These are phyloP conservation scores for Potorous gilbertii DNA, from an alignment of 2,797 vertebrate species.

Conservation along the genomic window DNA sequence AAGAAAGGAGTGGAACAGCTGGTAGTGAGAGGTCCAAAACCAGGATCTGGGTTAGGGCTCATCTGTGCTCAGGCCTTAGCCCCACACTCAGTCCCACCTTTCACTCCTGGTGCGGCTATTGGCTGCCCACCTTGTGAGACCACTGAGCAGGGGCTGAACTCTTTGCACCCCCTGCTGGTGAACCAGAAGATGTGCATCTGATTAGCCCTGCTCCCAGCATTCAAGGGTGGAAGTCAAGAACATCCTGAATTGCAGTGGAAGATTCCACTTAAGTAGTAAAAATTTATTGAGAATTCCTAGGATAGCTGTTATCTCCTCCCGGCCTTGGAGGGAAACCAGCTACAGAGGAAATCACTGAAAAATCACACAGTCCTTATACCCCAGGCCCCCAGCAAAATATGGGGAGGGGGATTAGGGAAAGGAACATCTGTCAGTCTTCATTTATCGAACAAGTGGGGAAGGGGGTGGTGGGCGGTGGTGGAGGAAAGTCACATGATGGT, in stretches of 20 bases:
- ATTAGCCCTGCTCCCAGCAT: not conserved
- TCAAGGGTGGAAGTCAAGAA: not conserved
- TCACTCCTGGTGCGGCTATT: not conserved
- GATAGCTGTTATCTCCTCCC: slow-evolving; percentile 53
- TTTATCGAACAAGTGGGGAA: slow-evolving; percentile 29
- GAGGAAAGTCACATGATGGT: slow-evolving; percentile 36
- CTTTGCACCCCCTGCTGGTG: slow-evolving; percentile 68
- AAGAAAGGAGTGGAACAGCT: slow-evolving; percentile 41
- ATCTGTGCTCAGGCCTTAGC: not conserved
- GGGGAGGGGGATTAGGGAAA: slow-evolving; percentile 20
- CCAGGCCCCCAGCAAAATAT: slow-evolving; percentile 8
- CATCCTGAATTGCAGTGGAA: not conserved
- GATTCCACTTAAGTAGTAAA: slow-evolving; percentile 73
- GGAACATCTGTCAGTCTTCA: slow-evolving; percentile 33
- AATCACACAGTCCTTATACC: slow-evolving; percentile 59
- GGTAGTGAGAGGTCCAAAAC: not conserved
- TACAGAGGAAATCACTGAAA: slow-evolving; percentile 61
- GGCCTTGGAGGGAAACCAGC: slow-evolving; percentile 34
- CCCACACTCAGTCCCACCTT: no score
- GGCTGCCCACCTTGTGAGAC: not conserved
- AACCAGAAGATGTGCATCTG: not conserved
- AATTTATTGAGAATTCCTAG: slow-evolving; percentile 78
- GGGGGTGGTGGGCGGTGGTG: not conserved
- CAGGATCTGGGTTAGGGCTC: not conserved
- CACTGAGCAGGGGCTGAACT: not conserved